A percentile compares a stretch with the other conserved stretches of the same genome.
phyloP scores from a whole-genome alignment of 2,888 invertebrate genomes.

The Yponomeuta sedellus region DNA sequence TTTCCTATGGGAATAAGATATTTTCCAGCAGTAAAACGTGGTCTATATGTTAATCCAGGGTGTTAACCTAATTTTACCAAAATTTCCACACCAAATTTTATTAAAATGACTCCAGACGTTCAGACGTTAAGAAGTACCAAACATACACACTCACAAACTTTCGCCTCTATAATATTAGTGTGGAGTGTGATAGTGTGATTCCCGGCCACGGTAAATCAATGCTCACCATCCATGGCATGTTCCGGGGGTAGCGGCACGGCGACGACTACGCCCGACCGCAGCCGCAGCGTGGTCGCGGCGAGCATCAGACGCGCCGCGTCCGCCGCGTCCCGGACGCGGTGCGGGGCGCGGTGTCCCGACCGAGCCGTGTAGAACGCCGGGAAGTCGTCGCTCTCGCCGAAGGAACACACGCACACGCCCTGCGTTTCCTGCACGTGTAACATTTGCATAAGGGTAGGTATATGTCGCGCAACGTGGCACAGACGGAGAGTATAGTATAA shows the following conservation, averaged over 20 bases:
- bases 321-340: slow-evolving; percentile 76
- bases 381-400: slow-evolving; percentile 82
- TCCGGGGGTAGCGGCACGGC: slow-evolving; percentile 93
- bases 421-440: slow-evolving; percentile 86
- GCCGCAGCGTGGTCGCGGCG: slow-evolving; percentile 66
- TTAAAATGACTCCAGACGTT: too few relatives aligned
- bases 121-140: too few relatives aligned
- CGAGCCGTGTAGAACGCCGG: slow-evolving; percentile 94
- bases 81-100: too few relatives aligned
- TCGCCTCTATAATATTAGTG: too few relatives aligned
- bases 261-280: slow-evolving; percentile 86
- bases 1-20: too few relatives aligned
- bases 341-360: slow-evolving; percentile 85
- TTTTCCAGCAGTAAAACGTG: too few relatives aligned
- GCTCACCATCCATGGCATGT: slow-evolving; percentile 75
- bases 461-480: neutral
- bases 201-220: neutral
- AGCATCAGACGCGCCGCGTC: slow-evolving; percentile 86
- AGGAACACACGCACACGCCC: slow-evolving; percentile 92
- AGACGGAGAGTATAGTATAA: too few relatives aligned
- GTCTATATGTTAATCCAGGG: too few relatives aligned
- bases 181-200: too few relatives aligned
- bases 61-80: too few relatives aligned
- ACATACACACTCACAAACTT: too few relatives aligned
- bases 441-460: too few relatives aligned